Evolutionary conservation across 2,888 invertebrate genomes (phyloP).

Genomic region (Caenorhabditis sp.): DNA sequence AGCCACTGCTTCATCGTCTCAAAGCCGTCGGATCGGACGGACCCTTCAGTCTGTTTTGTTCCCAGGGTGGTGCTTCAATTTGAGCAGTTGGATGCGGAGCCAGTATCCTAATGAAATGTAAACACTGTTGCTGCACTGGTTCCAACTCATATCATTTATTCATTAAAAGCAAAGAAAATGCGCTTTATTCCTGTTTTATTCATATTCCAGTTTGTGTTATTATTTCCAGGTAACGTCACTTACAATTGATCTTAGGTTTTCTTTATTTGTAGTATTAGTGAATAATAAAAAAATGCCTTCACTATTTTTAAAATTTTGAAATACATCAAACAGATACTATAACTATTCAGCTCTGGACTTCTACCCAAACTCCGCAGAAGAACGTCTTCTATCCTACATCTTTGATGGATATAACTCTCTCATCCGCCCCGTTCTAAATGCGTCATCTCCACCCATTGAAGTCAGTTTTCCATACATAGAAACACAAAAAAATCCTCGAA

Average conservation of each 20-base stretch:
- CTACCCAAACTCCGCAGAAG: slow-evolving; percentile 83
- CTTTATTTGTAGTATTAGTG: neutral
- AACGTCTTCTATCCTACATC: slow-evolving; percentile 84
- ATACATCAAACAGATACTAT: too few relatives aligned
- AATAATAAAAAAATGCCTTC: too few relatives aligned
- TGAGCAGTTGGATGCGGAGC: slow-evolving; percentile 40
- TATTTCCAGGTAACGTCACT: slow-evolving; percentile 27
- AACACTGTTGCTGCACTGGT: slow-evolving; percentile 49
- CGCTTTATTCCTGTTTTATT: slow-evolving; percentile 29
- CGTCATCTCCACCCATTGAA: slow-evolving; percentile 77
- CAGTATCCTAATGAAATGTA: slow-evolving; percentile 64
- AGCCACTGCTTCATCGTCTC: too few relatives aligned
- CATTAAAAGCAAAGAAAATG: slow-evolving; percentile 48
- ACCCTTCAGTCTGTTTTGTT: slow-evolving; percentile 56
- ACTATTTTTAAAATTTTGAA: neutral
- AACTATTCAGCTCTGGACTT: slow-evolving; percentile 8
- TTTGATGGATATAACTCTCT: slow-evolving; percentile 85
- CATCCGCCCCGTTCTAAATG: slow-evolving; percentile 85
- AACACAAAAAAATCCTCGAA: too few relatives aligned
- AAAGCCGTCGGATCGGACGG: too few relatives aligned
- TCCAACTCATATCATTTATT: slow-evolving; percentile 55
- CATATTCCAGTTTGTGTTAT: neutral
- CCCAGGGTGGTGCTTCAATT: slow-evolving; percentile 66
- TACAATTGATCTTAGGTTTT: neutral
- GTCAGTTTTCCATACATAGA: slow-evolving; percentile 60